A percentile compares a stretch with the other conserved stretches of the same genome.
Conservation (phyloP, 2,888 invertebrate genomes). For the Trimorus sp. region DNA sequence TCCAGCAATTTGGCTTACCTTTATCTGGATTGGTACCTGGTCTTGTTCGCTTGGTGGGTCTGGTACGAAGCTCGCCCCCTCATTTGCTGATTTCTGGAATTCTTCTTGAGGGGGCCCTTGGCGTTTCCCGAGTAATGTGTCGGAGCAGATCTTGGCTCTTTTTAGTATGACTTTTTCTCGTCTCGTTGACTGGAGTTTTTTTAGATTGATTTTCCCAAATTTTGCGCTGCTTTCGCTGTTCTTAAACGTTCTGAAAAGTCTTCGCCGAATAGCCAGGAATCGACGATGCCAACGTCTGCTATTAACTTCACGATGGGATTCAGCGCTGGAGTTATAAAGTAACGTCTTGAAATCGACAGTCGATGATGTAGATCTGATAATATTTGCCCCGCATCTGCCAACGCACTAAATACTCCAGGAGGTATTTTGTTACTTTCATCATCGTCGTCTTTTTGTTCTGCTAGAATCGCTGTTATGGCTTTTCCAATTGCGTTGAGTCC, state of each 20-base stretch:
- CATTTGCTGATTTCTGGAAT: no score
- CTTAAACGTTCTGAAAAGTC: slow-evolving; percentile 4
- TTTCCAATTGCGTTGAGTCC: slow-evolving; percentile 6
- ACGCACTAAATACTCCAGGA: neutral
- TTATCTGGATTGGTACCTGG: no score
- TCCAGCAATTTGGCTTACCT: no score
- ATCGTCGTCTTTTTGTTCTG: neutral
- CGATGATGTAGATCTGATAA: slow-evolving; percentile 6
- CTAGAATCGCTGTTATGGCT: neutral
- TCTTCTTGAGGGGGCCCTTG: no score
- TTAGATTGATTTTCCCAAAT: neutral
- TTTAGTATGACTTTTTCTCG: no score
- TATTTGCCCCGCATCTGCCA: slow-evolving; percentile 1
- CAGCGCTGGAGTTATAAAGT: slow-evolving; percentile 4
- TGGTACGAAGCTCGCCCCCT: no score
- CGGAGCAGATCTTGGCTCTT: no score
- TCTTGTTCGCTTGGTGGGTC: no score
- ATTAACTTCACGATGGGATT: slow-evolving; percentile 3
- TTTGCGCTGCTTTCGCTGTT: slow-evolving; percentile 12
- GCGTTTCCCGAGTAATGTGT: no score
- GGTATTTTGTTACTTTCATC: neutral
- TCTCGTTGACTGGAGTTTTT: neutral
- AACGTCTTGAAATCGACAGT: neutral
- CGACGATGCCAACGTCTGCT: neutral
- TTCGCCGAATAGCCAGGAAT: slow-evolving; percentile 13